Evolutionary conservation across 1,140 invertebrate species (phyloP), one percentile per base, ranked within the genome.

Genomic region (Zaprionus tsacasi): DNA sequence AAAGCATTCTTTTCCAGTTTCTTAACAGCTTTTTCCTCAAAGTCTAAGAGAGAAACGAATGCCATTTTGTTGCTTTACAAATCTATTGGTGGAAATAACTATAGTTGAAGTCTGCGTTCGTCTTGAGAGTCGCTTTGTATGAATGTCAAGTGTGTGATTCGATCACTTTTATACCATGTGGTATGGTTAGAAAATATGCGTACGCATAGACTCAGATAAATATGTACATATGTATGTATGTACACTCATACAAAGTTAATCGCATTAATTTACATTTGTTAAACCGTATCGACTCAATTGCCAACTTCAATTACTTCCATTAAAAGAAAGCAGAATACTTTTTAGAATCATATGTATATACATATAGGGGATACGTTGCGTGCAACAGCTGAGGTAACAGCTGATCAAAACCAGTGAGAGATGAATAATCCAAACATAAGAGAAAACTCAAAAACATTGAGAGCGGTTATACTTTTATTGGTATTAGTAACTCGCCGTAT

Each of bases 11-110:
- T 95, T 12, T 96, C 95, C 50, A 99, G 92, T 40, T 94, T 91
- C 6, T 93, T 90, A 0, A 94, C 73, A 0, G 98, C 98, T 63
- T 95, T 93, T 58, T 95, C 93, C 93, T 99, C 97, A 87, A 96
- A 96, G 93, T 99, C 98, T 15, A 2, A n/a, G n/a, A 43, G 40
- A 6, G 6, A 43, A 43, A 43, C 40, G n/a, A 48, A 48, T 48
- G 45, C 45, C 45, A 48, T 48, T 21, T 48, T 11, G 11, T 0
- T n/a, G n/a, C n/a, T 43, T 7, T 7, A 21, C 17, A 1, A 48
- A 4, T 21, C 3, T 11, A 11, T 21, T 10, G 11, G 45, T 21
- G 3, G 4, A 48, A 48, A 48, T 17, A 48, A 1, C 36, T 38
- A 10, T 38, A 4, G 12, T 1, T 8, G 12, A 13, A 48, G 2